phyloP scores from a whole-genome alignment of 2,888 invertebrate species.

The Synanthedon tipuliformis region DNA sequence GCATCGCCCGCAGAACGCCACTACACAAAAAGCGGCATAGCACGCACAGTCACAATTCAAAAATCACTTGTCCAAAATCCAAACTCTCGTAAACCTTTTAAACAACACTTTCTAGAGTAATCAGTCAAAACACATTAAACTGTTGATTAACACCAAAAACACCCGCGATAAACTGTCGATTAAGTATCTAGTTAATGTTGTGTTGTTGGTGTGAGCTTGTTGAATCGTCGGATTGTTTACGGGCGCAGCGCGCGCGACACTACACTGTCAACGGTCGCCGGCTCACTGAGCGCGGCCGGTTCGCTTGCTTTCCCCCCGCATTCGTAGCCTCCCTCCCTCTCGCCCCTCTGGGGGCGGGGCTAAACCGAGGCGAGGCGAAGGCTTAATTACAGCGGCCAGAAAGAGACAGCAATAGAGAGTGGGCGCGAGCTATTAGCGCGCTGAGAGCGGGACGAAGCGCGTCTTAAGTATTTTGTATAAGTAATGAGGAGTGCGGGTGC shows the following conservation, averaged over 20 bases:
- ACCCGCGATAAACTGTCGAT: constrained; percentile 54
- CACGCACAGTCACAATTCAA: constrained; percentile 55
- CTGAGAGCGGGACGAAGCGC: constrained; percentile 73
- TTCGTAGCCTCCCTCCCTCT: constrained; percentile 16
- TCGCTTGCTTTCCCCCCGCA: constrained; percentile 31
- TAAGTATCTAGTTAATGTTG: constrained; percentile 48
- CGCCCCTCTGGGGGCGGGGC: constrained; percentile 45
- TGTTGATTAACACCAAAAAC: constrained; percentile 50
- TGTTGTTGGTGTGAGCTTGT: constrained; percentile 46
- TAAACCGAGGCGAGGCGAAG: constrained; percentile 64
- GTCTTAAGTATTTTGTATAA: constrained; percentile 72
- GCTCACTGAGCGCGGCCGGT: constrained; percentile 55
- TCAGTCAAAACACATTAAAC: constrained; percentile 61
- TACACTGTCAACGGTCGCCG: constrained; percentile 62
- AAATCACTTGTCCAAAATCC: constrained; percentile 65
- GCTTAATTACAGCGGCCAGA: constrained; percentile 59
- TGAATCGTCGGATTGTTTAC: constrained; percentile 39
- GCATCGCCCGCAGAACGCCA: constrained; percentile 68
- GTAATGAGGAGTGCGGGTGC: constrained; percentile 69
- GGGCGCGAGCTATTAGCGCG: constrained; percentile 76
- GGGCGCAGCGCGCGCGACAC: constrained; percentile 51
- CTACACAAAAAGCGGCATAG: constrained; percentile 62
- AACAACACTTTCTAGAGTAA: constrained; percentile 40
- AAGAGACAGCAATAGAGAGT: constrained; percentile 65
- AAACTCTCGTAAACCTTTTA: constrained; percentile 37